These are phyloP conservation scores for Hoplostethus mediterraneus DNA, from an alignment of 2,797 vertebrate species.

Conservation along the genomic window DNA sequence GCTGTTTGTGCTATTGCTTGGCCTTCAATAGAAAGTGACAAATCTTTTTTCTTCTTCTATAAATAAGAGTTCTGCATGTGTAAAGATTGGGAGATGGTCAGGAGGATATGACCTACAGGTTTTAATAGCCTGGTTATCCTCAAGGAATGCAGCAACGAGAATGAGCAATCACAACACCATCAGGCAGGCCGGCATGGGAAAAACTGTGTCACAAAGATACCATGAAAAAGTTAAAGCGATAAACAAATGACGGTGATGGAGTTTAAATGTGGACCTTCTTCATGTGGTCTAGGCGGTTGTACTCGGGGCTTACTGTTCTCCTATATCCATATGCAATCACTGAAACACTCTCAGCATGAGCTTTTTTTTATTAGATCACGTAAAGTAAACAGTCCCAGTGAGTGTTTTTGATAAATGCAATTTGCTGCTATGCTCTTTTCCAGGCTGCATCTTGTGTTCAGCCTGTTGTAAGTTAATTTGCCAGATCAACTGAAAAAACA, in stretches of 20 bases:
- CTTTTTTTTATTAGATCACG: constrained; percentile 81
- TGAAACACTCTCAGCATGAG: constrained; percentile 75
- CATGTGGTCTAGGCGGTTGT: constrained; percentile 72
- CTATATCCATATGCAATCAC: constrained; percentile 76
- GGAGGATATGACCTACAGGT: constrained; percentile 62
- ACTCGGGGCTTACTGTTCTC: constrained; percentile 70
- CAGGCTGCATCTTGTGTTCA: constrained; percentile 83
- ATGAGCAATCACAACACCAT: constrained; percentile 69
- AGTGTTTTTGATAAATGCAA: constrained; percentile 86
- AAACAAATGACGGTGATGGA: constrained; percentile 77
- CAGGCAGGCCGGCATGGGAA: constrained; percentile 55
- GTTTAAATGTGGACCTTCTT: constrained; percentile 75
- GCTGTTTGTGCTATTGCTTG: constrained; percentile 29
- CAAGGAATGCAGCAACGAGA: constrained; percentile 61
- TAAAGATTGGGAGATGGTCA: constrained; percentile 45
- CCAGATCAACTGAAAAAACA: constrained; percentile 86
- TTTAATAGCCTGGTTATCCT: constrained; percentile 67
- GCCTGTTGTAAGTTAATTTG: constrained; percentile 88
- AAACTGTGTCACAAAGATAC: constrained; percentile 71
- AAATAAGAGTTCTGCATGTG: constrained; percentile 51
- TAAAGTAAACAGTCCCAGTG: constrained; percentile 82
- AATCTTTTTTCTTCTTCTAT: constrained; percentile 27
- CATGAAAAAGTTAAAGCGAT: constrained; percentile 66
- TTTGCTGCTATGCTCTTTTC: constrained; percentile 85
- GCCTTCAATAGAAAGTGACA: constrained; percentile 47